Evolutionary conservation across 2,797 vertebrate genomes (phyloP), one percentile per base, ranked within the genome.

Genomic region (Mionectes olivaceus): DNA sequence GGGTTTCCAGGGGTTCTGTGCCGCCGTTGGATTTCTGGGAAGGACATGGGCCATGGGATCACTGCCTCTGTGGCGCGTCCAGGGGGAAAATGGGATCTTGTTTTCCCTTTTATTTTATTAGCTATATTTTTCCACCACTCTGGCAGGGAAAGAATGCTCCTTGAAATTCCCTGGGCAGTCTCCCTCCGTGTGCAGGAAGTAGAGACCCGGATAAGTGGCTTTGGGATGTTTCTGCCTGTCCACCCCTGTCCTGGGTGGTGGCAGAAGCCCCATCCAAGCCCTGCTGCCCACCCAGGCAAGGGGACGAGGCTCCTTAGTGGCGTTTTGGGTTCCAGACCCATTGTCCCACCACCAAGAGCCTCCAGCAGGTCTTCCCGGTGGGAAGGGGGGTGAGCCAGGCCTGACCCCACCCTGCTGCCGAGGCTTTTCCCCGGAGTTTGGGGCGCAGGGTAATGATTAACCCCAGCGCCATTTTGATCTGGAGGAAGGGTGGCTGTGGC

Each of bases 371-470:
- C 17, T 75, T 60, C 41, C 60, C 3, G 32, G 3, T 13, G 56
- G 74, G 53, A 5, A 28, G 21, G 12, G 32, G 55, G 73, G 17
- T 2, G 47, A 67, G 23, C 30, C 52, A 4, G 89, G 52, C n/a
- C 59, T 6, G 7, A 10, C 30, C 77, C 12, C 65, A 35, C 50
- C 77, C 39, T 5, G 3, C 25, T 19, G 49, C 60, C 0, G 0
- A 0, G 4, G 9, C 32, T 35, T 37, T 2, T 7, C 28, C 64
- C 7, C 0, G 0, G 21, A 39, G 39, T 5, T 10, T 56, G 87
- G 80, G 93, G 61, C 1, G 6, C 2, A 41, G 90, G 91, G 35
- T 97, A 95, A 96, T 96, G 79, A 96, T 95, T 96, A 96, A 97
- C 86, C 39, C 94, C 93, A 87, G 96, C 93, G 95, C 97, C 92